These are phyloP conservation scores for Orchesella flavescens DNA, from an alignment of 2,888 invertebrate genomes.

Conservation along the genomic window DNA sequence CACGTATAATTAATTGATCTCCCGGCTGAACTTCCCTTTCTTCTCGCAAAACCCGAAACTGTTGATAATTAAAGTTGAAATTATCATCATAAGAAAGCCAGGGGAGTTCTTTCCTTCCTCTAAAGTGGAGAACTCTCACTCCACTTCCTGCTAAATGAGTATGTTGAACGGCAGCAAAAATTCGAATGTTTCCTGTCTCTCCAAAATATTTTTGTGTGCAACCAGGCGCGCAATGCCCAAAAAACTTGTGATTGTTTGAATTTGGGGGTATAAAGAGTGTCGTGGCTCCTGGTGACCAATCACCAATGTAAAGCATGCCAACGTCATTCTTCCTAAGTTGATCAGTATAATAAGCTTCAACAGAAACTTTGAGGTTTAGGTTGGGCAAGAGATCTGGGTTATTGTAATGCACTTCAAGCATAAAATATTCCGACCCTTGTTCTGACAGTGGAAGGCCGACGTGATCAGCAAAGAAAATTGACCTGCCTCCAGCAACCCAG, in stretches of 20 bases:
- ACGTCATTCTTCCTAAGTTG: constrained; percentile 18
- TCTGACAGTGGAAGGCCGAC: constrained; percentile 15
- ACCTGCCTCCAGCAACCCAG: neutral
- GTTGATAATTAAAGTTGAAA: constrained; percentile 24
- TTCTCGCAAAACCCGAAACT: neutral
- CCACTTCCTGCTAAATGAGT: constrained; percentile 33
- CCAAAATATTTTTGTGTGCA: constrained; percentile 29
- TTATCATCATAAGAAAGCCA: constrained; percentile 29
- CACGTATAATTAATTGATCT: constrained; percentile 12
- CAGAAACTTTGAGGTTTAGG: neutral
- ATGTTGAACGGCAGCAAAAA: constrained; percentile 6
- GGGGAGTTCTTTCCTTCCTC: constrained; percentile 16
- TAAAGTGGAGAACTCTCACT: neutral
- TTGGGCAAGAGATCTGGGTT: constrained; percentile 11
- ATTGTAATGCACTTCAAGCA: constrained; percentile 41
- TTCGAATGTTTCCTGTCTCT: neutral
- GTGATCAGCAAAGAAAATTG: constrained; percentile 21
- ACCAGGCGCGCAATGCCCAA: constrained; percentile 30
- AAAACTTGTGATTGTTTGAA: neutral
- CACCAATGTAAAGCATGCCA: constrained; percentile 11
- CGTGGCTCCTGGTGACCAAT: constrained; percentile 5
- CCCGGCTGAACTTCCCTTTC: constrained; percentile 17
- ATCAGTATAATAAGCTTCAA: constrained; percentile 37
- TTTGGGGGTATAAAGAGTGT: constrained; percentile 5
- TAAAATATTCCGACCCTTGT: constrained; percentile 22